Percentiles rank a stretch among this genome's conserved stretches.
phyloP scores from a whole-genome alignment of 1,140 invertebrate genomes.

The Cyclina sinensis region DNA sequence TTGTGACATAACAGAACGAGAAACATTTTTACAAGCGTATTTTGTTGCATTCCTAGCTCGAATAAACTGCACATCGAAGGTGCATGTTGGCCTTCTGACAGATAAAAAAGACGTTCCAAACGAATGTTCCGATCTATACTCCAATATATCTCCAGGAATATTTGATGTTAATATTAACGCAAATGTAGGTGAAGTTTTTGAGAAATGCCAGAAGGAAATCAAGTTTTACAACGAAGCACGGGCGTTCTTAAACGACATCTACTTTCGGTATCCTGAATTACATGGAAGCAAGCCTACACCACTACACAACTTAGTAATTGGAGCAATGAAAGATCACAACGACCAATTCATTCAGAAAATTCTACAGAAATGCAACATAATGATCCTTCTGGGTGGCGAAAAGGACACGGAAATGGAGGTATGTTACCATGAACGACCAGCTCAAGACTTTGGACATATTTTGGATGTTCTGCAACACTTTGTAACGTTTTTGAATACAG shows the following conservation, averaged over 20 bases:
- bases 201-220: constrained; percentile 48
- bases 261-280: constrained; percentile 75
- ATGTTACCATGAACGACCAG: constrained; percentile 71
- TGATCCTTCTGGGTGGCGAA: constrained; percentile 63
- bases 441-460: constrained; percentile 71
- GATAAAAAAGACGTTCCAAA: constrained; percentile 62
- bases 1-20: not conserved
- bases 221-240: constrained; percentile 55
- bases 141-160: constrained; percentile 70
- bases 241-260: constrained; percentile 73
- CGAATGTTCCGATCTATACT: constrained; percentile 58
- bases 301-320: constrained; percentile 75
- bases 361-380: constrained; percentile 73
- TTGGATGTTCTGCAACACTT: constrained; percentile 74
- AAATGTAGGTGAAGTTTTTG: constrained; percentile 54
- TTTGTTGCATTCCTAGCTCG: constrained; percentile 74
- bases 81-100: constrained; percentile 73
- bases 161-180: constrained; percentile 65
- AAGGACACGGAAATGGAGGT: constrained; percentile 63
- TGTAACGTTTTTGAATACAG: constrained; percentile 70
- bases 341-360: constrained; percentile 35
- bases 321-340: not conserved
- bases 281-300: constrained; percentile 66
- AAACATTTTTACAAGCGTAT: constrained; percentile 45
- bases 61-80: constrained; percentile 67